phyloP scores from a whole-genome alignment of 2,113 vertebrate genomes.

The Mustelus asterias region DNA sequence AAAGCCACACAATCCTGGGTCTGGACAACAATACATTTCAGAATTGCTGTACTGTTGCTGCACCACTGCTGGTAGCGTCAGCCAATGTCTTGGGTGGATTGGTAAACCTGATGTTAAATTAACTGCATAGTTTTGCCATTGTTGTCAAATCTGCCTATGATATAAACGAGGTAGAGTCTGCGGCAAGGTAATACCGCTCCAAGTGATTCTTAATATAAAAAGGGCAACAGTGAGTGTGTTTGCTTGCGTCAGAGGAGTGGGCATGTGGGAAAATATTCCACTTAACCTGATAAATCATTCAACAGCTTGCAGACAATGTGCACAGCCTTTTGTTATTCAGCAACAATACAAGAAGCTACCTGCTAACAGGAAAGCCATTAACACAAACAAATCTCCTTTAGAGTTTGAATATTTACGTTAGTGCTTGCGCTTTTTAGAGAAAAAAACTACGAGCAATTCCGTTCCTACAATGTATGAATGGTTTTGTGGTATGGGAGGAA shows the following conservation, averaged over 20 bases:
- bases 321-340: conserved; percentile 4
- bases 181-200: neutral
- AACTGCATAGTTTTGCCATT: neutral
- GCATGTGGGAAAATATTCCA: neutral
- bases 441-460: neutral
- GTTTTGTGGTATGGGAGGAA: conserved; percentile 27
- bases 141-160: neutral
- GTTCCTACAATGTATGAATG: neutral
- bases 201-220: neutral
- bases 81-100: neutral
- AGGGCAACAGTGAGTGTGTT: neutral
- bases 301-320: neutral
- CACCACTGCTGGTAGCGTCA: neutral
- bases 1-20: neutral
- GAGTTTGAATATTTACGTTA: conserved; percentile 31
- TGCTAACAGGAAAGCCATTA: conserved; percentile 26
- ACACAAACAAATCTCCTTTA: conserved; percentile 5
- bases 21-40: neutral
- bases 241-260: neutral
- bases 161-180: neutral
- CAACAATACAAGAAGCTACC: neutral
- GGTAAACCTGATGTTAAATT: neutral
- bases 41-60: neutral
- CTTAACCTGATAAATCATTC: neutral
- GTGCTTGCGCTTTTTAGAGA: neutral